A percentile compares a stretch with the other conserved stretches of the same genome.
phyloP scores from a whole-genome alignment of 2,888 invertebrate species.

The Phorcus lineatus region DNA sequence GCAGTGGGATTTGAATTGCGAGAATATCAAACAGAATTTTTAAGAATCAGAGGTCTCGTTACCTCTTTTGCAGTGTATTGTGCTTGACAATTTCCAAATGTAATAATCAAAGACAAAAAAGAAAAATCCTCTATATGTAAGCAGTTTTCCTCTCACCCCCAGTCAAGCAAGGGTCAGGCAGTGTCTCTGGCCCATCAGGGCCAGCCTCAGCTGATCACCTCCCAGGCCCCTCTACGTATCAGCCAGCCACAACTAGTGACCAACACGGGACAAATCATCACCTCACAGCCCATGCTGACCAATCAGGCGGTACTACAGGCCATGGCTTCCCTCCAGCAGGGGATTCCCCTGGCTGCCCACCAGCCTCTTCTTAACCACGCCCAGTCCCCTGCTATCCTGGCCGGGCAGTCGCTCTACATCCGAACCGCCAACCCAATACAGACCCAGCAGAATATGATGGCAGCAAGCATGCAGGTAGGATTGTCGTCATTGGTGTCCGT shows the following conservation, averaged over 20 bases:
- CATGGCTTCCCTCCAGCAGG: conserved; percentile 62
- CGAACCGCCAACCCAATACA: conserved; percentile 62
- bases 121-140: no score
- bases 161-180: conserved; percentile 59
- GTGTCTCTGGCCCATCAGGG: conserved; percentile 51
- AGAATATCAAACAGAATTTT: no score
- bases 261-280: conserved; percentile 65
- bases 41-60: no score
- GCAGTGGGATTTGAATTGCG: no score
- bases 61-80: no score
- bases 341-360: conserved; percentile 62
- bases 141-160: conserved; percentile 4
- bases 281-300: conserved; percentile 65
- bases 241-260: conserved; percentile 66
- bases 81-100: no score
- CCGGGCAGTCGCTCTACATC: conserved; percentile 70
- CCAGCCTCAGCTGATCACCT: conserved; percentile 59
- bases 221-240: conserved; percentile 58
- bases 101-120: no score
- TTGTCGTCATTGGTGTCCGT: not conserved
- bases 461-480: conserved; percentile 38
- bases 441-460: conserved; percentile 49
- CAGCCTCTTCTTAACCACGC: conserved; percentile 62
- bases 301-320: conserved; percentile 69
- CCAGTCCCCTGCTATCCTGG: conserved; percentile 59